These are phyloP conservation scores for Gobio gobio DNA, from an alignment of 2,113 vertebrate species.

Conservation along the genomic window DNA sequence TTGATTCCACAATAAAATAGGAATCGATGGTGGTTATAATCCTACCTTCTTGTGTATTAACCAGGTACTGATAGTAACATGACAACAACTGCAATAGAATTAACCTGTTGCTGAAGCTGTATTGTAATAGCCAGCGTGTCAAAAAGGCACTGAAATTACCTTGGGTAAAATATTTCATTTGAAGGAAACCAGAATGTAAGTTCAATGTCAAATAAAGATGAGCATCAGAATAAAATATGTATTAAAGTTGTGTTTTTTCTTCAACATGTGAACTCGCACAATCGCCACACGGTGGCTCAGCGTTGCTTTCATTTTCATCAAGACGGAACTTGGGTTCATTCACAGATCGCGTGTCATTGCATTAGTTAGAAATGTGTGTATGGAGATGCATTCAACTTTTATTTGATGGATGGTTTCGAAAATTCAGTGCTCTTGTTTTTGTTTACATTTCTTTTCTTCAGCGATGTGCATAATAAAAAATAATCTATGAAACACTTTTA, in stretches of 20 bases:
- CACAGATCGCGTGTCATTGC: not conserved
- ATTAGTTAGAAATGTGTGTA: not conserved
- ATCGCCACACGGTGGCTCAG: slow-evolving; percentile 15
- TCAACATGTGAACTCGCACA: not conserved
- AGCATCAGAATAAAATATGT: not conserved
- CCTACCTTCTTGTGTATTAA: not conserved
- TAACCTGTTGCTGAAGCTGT: not conserved
- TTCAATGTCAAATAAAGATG: slow-evolving; percentile 36
- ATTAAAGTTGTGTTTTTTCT: not conserved
- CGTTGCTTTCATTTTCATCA: not conserved
- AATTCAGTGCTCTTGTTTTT: not conserved
- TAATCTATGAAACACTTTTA: not conserved
- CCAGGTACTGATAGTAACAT: not conserved
- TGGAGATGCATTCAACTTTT: not conserved
- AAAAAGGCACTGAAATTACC: not conserved
- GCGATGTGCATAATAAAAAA: not conserved
- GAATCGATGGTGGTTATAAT: not conserved
- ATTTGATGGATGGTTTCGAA: not conserved
- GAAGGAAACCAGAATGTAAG: not conserved
- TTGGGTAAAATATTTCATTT: not conserved
- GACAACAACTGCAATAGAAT: not conserved
- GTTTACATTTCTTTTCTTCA: not conserved
- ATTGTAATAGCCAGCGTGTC: not conserved
- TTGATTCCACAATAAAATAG: not conserved
- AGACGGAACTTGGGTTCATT: not conserved